Base-by-base conservation (phyloP, 2,888 invertebrate genomes). In the Luperina testacea region DNA sequence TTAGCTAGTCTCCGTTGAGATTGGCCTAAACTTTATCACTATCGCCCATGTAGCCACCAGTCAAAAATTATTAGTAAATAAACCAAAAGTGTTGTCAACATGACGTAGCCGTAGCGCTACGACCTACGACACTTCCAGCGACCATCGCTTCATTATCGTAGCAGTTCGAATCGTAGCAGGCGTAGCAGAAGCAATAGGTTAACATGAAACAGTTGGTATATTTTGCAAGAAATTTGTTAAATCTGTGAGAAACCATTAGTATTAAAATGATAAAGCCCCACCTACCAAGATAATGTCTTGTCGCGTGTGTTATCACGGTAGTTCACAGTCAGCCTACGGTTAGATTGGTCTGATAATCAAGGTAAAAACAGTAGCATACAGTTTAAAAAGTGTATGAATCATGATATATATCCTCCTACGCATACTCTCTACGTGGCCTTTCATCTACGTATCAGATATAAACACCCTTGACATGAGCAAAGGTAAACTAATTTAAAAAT, bases 141-240 rank as follows among this genome's bases (percentile, higher is more conserved):
- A 32, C 74, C 65, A 53, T 74, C 45, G 53, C 42, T 45, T 77
- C 79, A 74, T n/a, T 69, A 75, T 63, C 81, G 80, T 81, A 81
- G 81, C 81, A 76, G 53, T 68, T 48, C 53, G 38, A 69, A 59
- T 38, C 79, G 79, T 79, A 79, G 79, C 78, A 68, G 57, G 15
- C 82, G 82, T 81, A 81, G 82, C 83, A 82, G 70, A 45, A 70
- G 81, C 78, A 83, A 81, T 82, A 77, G 78, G 82, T 81, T 57
- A 81, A 69, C 82, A 78, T 78, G 45, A 76, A 81, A 57, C 27
- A 27, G 71, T 59, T 61, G 64, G 74, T 61, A 38, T 76, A 71
- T 64, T 72, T 15, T 64, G 64, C 48, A 51, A 57, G 42, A 32
- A 76, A 64, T 76, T 80, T 32, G 81, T 76, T 63, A 81, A 80